Evolutionary conservation across 2,797 vertebrate species (phyloP), one percentile per base, ranked within the genome.

Genomic region (Orestias chungarensis): DNA sequence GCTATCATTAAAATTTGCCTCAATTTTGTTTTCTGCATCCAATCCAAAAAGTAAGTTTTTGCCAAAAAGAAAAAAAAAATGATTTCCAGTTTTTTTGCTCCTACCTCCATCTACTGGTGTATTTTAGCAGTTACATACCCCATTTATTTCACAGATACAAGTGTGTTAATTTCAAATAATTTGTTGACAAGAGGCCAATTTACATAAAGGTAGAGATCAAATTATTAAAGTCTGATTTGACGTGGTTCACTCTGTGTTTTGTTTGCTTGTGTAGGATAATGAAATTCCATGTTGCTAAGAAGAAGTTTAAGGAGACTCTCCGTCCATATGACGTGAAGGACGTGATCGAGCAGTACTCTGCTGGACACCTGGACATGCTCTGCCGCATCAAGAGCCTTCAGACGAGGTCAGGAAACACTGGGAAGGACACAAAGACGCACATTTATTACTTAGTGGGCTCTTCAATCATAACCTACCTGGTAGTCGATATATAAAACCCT

Each of bases 301-400:
- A 97, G 82, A 99, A 99, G 90, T 99, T 99, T 87, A 99, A 99
- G 88, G 97, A 99, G 94, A 99, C 97, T 0, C 76, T 99, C 83
- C 96, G 97, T 65, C 98, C 98, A 0, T 99, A 99, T 31, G 98
- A 99, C 62, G 98, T 99, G 79, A 99, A 99, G 93, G 98, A 99
- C 76, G 98, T 99, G 71, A 99, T 99, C 67, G 97, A 99, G 92
- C 98, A 99, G 86, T 99, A 99, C 89, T 99, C 98, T 42, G 97
- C 98, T 23, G 98, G 97, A 80, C 97, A 99, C 73, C 93, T 99
- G 85, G 98, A 99, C 92, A 99, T 99, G 98, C 88, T 99, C 42
- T 98, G 96, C 86, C 96, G 98, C 86, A 99, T 99, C 91, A 99
- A 99, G 88, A 99, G 96, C 82, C 97, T 99, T 72, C 98, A 99